phyloP scores from a whole-genome alignment of 2,113 vertebrate species.

The Paracanthobrama guichenoti region DNA sequence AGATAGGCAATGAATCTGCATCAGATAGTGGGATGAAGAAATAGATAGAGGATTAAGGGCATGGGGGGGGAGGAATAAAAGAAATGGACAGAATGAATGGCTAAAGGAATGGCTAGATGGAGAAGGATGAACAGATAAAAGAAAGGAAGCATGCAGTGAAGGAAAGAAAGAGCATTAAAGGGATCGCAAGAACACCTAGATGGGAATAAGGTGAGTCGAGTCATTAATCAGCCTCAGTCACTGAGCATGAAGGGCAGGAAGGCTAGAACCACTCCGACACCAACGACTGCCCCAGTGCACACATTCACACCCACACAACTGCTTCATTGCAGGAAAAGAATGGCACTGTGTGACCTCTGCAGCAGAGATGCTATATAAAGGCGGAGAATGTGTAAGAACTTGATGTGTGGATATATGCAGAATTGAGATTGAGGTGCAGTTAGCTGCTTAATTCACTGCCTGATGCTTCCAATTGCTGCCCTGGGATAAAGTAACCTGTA shows the following conservation, averaged over 20 bases:
- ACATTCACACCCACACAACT: conserved; percentile 29
- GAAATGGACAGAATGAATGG: conserved; percentile 2
- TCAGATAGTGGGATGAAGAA: conserved; percentile 29
- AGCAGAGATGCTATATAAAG: not conserved
- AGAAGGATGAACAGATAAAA: conserved; percentile 6
- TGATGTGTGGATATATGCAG: not conserved
- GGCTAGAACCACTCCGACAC: conserved; percentile 26
- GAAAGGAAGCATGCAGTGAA: conserved; percentile 14
- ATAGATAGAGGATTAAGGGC: conserved; percentile 17
- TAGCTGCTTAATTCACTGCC: not conserved
- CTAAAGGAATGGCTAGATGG: not conserved
- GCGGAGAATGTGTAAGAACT: not conserved
- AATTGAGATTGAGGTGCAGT: not conserved
- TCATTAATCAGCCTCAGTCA: conserved; percentile 40
- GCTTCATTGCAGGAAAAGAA: not conserved
- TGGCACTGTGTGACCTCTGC: not conserved
- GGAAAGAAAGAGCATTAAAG: conserved; percentile 29
- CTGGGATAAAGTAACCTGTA: not conserved
- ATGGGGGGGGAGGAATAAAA: not conserved
- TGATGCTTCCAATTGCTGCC: not conserved
- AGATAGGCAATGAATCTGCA: conserved; percentile 68
- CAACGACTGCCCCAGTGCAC: not conserved
- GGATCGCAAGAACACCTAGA: conserved; percentile 3
- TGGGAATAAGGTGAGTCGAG: conserved; percentile 27
- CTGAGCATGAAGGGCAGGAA: conserved; percentile 38